Base-by-base conservation (phyloP, 2,888 invertebrate species). In the Phyto melanocephala region DNA sequence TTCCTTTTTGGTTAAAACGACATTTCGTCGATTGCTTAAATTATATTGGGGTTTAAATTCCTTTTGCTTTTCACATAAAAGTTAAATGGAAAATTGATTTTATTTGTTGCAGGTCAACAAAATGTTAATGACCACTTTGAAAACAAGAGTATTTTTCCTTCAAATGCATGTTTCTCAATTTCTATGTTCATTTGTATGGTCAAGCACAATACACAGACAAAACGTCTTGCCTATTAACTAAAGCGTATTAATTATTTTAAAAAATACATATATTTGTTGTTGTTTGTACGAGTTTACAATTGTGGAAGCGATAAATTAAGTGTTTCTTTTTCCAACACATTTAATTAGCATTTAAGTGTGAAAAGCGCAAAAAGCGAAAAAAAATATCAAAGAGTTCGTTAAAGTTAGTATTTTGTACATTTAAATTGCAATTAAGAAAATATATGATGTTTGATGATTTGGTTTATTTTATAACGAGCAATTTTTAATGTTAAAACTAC, bases 331-430 rank as follows among this genome's bases (percentile, higher is more conserved):
- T 33, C 45, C 42, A 40, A 58, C 37, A 65, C 52, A 58, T 65
- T 79, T 54, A 54, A 75, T 82, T 82, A 82, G 71, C 82, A 67
- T 15, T 52, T 58, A 78, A 37, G 58, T 79, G 82, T 60, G 60
- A 79, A 42, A 50, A 52, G 24, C 40, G 50, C 17, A 62, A 50
- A 65, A 54, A 50, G 45, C n/a, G n/a, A 67, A 37, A 40, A 10
- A 33, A n/a, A 28, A 28, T 5, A 28, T 28, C 3, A 28, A 28
- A 6, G 8, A n/a, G 17, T 28, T 13, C 54, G 54, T 68, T n/a
- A 68, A 15, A 56, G 17, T 1, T 56, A 33, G 6, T 42, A n/a
- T n/a, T n/a, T 56, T 56, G 42, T 70, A 45, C 17, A 42, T 45
- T 35, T 35, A 33, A 56, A 20, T 70, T 54, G 11, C 50, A 68